Base-by-base conservation (phyloP, 2,888 invertebrate genomes). In the Cosmia trapezina region DNA sequence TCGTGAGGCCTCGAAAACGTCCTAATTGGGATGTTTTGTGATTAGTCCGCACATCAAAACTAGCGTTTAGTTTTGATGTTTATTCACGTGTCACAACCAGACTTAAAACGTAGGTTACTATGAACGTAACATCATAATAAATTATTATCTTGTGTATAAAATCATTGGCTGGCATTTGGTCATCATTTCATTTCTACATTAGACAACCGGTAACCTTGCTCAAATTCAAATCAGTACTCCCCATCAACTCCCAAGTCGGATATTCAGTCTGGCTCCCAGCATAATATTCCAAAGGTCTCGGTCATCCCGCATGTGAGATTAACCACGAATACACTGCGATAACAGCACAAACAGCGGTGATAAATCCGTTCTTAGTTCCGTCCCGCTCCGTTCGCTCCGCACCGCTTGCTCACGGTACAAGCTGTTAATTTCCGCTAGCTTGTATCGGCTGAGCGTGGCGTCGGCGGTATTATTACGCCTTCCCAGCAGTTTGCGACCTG, bases 391-490 rank as follows among this genome's bases (percentile, higher is more conserved):
- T 89, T 87, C 89, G 80, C 85, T 82, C 83, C 84, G 83, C 89
- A 89, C 87, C 85, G 89, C 89, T 90, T 83, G 85, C 89, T 89
- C 83, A 84, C 88, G 89, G 93, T 92, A 90, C 92, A 90, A 92
- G 93, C 93, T 94, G 94, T 95, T 96, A 95, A 95, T 96, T 96
- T 96, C 95, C 95, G 95, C 93, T 89, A 87, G 92, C 92, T 92
- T 94, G 94, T 94, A 94, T 94, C 93, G 93, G 88, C 89, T 89
- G 91, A 92, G 93, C 91, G 88, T 89, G 88, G 93, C 89, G 87
- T 89, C 90, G 88, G 90, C 86, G 86, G 93, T 93, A 94, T 95
- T 95, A 95, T 95, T 95, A 93, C 93, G 93, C 93, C 94, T 94
- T 94, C 87, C 91, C 87, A 92, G 90, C 89, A 92, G 93, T 93